Conservation (phyloP, 2,113 vertebrate species). For the Scopus umbretta region DNA sequence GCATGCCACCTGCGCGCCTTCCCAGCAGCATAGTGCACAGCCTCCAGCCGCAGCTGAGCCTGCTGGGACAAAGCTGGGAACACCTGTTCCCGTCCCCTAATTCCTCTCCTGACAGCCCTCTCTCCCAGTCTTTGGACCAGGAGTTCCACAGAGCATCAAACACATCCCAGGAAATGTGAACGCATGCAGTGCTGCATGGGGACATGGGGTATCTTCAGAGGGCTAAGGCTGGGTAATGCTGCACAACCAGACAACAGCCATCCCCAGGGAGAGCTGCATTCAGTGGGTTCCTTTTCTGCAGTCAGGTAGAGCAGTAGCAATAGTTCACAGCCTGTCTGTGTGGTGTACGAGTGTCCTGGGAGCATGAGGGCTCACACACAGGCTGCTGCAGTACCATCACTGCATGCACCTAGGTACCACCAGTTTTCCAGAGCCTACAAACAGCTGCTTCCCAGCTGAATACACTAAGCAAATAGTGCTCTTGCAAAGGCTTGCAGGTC, state of each 20-base stretch:
- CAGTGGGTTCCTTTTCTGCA: background rate
- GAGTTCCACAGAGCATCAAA: background rate
- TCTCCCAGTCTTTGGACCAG: background rate
- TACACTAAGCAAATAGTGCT: background rate
- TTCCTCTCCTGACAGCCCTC: background rate
- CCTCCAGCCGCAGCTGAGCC: background rate
- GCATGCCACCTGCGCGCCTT: background rate
- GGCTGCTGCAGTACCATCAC: background rate
- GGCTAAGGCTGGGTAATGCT: background rate
- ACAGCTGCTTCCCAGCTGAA: background rate
- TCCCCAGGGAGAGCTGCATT: background rate
- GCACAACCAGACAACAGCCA: background rate
- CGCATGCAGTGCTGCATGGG: background rate
- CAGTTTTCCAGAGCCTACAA: background rate
- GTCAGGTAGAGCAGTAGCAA: background rate
- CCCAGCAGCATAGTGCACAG: background rate
- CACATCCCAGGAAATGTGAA: background rate
- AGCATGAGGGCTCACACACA: background rate
- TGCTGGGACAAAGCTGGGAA: background rate
- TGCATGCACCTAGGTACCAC: rapidly evolving
- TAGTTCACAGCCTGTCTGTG: background rate
- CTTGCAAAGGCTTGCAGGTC: background rate
- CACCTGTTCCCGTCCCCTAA: background rate
- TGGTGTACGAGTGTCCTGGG: background rate
- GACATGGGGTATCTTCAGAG: background rate